Percentiles rank a stretch among this genome's conserved stretches.
Evolutionary conservation across 2,797 vertebrate genomes (phyloP).

Genomic region (Phrynocephalus forsythii): DNA sequence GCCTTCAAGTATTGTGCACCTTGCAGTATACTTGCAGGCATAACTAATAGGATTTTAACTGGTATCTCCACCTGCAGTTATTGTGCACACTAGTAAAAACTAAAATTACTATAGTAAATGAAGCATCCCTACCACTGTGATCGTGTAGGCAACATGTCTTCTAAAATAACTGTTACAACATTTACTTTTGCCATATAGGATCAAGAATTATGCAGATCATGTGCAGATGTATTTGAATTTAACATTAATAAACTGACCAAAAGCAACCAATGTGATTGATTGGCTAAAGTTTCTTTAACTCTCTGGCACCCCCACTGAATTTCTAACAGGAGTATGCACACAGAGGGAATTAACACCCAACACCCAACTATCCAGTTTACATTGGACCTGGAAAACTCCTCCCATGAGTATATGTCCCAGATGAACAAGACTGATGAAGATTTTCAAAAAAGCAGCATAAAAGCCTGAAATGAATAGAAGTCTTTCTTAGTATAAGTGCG

Average conservation of each 20-base stretch:
- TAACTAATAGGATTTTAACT: no score
- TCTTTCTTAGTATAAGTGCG: neutral
- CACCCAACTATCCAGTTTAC: neutral
- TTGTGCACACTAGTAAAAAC: no score
- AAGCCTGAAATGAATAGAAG: neutral
- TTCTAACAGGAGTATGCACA: neutral
- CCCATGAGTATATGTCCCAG: neutral
- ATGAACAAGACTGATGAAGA: neutral
- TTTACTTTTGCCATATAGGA: neutral
- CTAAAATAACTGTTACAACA: neutral
- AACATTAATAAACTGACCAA: neutral
- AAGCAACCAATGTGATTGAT: neutral
- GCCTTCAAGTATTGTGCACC: no score
- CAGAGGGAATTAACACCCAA: no score
- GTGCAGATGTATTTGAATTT: neutral
- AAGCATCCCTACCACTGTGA: no score
- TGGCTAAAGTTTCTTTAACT: neutral
- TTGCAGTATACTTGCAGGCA: no score
- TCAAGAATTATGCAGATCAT: neutral
- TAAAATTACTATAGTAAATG: no score
- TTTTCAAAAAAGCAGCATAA: neutral
- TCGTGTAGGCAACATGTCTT: neutral
- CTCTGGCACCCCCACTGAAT: neutral
- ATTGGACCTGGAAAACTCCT: neutral
- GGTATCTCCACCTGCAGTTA: no score